These are phyloP conservation scores for Butastur rufipennis DNA, from an alignment of 2,113 vertebrate genomes.

Conservation along the genomic window DNA sequence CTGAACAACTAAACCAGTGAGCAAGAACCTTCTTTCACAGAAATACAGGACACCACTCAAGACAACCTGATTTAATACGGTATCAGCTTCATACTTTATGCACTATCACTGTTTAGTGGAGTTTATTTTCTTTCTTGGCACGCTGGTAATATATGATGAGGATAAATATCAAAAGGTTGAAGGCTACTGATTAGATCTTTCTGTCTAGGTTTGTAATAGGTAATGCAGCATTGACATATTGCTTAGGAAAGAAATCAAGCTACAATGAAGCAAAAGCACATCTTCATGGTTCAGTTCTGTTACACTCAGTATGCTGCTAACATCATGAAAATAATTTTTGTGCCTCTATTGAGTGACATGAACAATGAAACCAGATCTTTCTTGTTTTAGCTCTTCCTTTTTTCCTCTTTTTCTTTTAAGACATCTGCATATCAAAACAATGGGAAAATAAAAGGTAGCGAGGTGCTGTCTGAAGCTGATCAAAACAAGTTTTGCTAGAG, in stretches of 20 bases:
- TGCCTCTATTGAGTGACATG: neutral
- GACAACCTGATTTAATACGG: neutral
- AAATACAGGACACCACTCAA: neutral
- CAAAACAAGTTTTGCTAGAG: neutral
- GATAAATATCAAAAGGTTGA: neutral
- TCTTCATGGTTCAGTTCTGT: neutral
- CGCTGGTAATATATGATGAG: neutral
- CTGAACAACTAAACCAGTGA: neutral
- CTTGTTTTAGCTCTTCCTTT: neutral
- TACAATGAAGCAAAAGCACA: neutral
- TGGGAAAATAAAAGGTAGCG: rapidly evolving
- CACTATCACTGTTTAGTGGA: neutral
- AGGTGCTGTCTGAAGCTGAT: neutral
- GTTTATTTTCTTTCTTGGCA: neutral
- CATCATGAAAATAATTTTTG: neutral
- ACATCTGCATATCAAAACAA: neutral
- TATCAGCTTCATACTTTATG: neutral
- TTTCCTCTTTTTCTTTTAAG: neutral
- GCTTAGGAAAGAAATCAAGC: neutral
- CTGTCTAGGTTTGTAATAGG: neutral
- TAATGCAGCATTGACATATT: neutral
- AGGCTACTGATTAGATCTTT: neutral
- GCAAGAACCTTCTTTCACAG: neutral
- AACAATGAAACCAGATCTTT: neutral
- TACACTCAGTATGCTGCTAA: neutral